Conservation (phyloP, 1,140 invertebrate species). For the Aphelinus atriplicis region DNA sequence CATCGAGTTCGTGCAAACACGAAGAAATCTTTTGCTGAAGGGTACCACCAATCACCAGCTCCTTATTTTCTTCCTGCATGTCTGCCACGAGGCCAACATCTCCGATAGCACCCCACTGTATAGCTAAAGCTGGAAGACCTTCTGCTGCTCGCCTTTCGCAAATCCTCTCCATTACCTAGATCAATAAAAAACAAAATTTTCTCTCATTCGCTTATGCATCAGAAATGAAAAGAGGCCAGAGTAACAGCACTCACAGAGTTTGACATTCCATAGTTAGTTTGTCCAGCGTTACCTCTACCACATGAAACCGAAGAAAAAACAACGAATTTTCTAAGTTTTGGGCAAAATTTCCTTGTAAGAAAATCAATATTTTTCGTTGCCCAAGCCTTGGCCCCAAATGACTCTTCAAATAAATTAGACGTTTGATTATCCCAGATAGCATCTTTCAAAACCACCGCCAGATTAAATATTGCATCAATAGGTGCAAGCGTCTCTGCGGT, state of each 20-base stretch:
- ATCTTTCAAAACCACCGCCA: slow-evolving; percentile 75
- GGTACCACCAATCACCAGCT: slow-evolving; percentile 70
- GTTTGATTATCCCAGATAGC: slow-evolving; percentile 68
- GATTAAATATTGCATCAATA: slow-evolving; percentile 82
- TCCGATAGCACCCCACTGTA: slow-evolving; percentile 71
- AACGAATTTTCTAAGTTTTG: slow-evolving; percentile 67
- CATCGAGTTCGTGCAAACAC: slow-evolving; percentile 67
- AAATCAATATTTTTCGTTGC: slow-evolving; percentile 66
- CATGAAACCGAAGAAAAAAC: slow-evolving; percentile 82
- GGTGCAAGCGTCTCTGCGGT: slow-evolving; percentile 70
- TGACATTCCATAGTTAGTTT: slow-evolving; percentile 79
- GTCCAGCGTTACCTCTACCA: slow-evolving; percentile 81
- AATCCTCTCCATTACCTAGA: slow-evolving; percentile 68
- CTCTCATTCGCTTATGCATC: too few relatives aligned
- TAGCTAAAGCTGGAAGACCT: slow-evolving; percentile 69
- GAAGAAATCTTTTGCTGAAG: slow-evolving; percentile 75
- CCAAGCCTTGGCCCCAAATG: slow-evolving; percentile 65
- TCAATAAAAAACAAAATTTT: not conserved
- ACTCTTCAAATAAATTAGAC: slow-evolving; percentile 61
- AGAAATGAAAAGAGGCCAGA: too few relatives aligned
- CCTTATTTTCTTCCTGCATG: slow-evolving; percentile 73
- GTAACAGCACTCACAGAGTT: slow-evolving; percentile 59
- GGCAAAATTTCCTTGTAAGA: slow-evolving; percentile 65
- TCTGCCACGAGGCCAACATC: slow-evolving; percentile 72
- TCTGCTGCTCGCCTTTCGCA: slow-evolving; percentile 65